Percentiles rank a stretch among this genome's conserved stretches.
Conservation (phyloP, 2,888 invertebrate genomes). For the Melanargia galathea region DNA sequence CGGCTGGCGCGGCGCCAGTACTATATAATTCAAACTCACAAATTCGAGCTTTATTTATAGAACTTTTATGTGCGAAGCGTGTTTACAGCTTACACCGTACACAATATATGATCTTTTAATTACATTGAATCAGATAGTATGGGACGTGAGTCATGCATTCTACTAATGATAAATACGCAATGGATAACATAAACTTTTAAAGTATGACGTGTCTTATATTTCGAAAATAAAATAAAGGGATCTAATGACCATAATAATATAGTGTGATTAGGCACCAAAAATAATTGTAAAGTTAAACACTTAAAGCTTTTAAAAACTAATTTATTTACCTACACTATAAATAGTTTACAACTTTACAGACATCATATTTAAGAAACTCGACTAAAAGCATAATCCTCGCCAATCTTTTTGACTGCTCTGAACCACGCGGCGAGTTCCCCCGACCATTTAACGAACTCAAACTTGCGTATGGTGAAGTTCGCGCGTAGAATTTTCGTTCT, state of each 20-base stretch:
- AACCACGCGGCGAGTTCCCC: no score
- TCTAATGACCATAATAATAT: no score
- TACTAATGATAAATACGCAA: neutral
- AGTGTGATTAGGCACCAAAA: neutral
- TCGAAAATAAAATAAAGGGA: no score
- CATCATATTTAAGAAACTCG: neutral
- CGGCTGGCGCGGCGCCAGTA: slow-evolving; percentile 68
- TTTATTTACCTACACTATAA: slow-evolving; percentile 8
- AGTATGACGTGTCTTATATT: neutral
- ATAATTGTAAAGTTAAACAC: slow-evolving; percentile 4
- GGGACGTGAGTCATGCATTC: slow-evolving; percentile 18
- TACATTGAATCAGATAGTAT: slow-evolving; percentile 25
- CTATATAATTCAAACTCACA: slow-evolving; percentile 74
- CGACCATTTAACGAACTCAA: no score
- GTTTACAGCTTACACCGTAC: slow-evolving; percentile 63
- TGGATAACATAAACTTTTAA: neutral
- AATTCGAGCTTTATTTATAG: slow-evolving; percentile 72
- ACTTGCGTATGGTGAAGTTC: no score
- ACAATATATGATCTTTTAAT: slow-evolving; percentile 41
- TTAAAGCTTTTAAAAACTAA: neutral
- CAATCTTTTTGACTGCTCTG: no score
- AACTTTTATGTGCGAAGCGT: slow-evolving; percentile 71
- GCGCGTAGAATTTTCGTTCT: no score
- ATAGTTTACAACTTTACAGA: neutral
- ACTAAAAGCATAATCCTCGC: no score